Evolutionary conservation across 2,113 vertebrate genomes (phyloP).

Genomic region (Aldabrachelys gigantea): DNA sequence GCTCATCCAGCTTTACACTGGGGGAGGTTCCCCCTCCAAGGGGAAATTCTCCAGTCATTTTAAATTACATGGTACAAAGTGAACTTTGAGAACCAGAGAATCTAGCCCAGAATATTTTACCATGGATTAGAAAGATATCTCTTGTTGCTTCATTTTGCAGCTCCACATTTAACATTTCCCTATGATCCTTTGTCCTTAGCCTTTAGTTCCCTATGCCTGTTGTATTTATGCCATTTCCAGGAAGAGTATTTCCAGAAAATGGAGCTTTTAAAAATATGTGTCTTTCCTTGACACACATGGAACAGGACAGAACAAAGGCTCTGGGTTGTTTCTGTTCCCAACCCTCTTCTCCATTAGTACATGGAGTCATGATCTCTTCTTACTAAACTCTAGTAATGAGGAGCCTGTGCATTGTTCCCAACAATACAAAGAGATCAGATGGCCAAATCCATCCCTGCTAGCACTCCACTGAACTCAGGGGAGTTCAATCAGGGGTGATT

Average conservation of each 20-base stretch:
- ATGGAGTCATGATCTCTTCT: conserved; percentile 53
- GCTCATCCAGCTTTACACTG: conserved; percentile 8
- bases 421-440: conserved; percentile 44
- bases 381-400: conserved; percentile 64
- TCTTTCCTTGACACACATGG: conserved; percentile 57
- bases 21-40: conserved; percentile 27
- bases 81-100: conserved; percentile 39
- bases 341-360: conserved; percentile 63
- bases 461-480: conserved; percentile 19
- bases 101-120: not conserved
- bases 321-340: conserved; percentile 60
- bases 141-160: conserved; percentile 64
- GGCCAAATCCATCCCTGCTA: conserved; percentile 44
- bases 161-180: conserved; percentile 39
- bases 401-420: not conserved
- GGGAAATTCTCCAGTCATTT: conserved; percentile 35
- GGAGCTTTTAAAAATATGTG: conserved; percentile 40
- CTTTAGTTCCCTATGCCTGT: conserved; percentile 28
- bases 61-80: conserved; percentile 9
- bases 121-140: conserved; percentile 44
- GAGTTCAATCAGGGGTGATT: not conserved
- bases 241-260: conserved; percentile 54
- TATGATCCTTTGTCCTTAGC: conserved; percentile 35
- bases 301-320: conserved; percentile 54
- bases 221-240: conserved; percentile 38